These are phyloP conservation scores for Listronotus oregonensis DNA, from an alignment of 1,140 invertebrate genomes.

Conservation along the genomic window DNA sequence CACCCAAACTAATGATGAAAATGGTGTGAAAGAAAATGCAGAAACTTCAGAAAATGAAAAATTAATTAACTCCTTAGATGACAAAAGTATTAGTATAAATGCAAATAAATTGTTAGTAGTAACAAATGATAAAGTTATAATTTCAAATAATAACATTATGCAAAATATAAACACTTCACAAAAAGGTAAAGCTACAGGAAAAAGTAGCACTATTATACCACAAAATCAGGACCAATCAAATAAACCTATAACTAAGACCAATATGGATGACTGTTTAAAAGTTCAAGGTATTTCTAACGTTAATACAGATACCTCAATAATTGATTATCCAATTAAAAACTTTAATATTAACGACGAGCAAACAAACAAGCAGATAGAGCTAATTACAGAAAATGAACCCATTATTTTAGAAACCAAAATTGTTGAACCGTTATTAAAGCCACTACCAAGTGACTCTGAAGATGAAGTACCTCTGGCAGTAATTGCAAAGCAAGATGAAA, in stretches of 20 bases:
- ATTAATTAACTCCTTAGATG: neutral
- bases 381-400: conserved; percentile 31
- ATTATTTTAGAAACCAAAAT: conserved; percentile 32
- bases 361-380: neutral
- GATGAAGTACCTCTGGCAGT: conserved; percentile 50
- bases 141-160: neutral
- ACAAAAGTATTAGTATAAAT: neutral
- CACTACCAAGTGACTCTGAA: conserved; percentile 45
- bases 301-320: neutral
- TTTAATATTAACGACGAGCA: neutral
- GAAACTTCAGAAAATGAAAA: too few relatives aligned
- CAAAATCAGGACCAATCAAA: too few relatives aligned
- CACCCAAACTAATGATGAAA: too few relatives aligned
- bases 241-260: conserved; percentile 11
- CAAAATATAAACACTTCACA: too few relatives aligned
- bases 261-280: conserved; percentile 24
- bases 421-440: conserved; percentile 7
- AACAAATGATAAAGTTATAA: neutral
- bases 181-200: too few relatives aligned
- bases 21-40: too few relatives aligned
- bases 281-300: conserved; percentile 7
- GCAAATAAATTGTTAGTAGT: neutral
- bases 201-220: too few relatives aligned
- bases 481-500: conserved; percentile 20
- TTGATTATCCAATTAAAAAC: neutral